phyloP scores from a whole-genome alignment of 2,888 invertebrate genomes.

The Drosophila niveifrons region DNA sequence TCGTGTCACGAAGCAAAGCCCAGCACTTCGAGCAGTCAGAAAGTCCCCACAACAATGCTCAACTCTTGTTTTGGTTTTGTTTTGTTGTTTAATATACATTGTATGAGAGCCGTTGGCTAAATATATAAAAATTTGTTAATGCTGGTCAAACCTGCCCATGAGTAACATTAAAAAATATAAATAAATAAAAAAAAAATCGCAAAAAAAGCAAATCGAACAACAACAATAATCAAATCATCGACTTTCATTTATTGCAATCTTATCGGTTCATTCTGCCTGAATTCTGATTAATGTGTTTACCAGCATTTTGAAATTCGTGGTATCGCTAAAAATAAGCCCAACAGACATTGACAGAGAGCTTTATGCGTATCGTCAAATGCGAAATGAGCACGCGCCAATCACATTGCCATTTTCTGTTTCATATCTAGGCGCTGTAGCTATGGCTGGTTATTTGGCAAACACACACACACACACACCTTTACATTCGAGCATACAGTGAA shows the following conservation, averaged over 20 bases:
- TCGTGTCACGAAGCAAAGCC: conserved; percentile 25
- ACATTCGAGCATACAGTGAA: neutral
- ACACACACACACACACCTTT: neutral
- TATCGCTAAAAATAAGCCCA: conserved; percentile 31
- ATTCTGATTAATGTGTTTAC: conserved; percentile 57
- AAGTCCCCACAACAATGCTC: conserved; percentile 7
- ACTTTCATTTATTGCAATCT: conserved; percentile 29
- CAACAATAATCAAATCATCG: conserved; percentile 2
- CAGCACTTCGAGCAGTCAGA: conserved; percentile 1
- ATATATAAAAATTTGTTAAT: conserved; percentile 43
- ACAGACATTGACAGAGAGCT: neutral
- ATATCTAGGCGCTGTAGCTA: conserved; percentile 9
- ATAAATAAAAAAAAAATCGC: neutral
- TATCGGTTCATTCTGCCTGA: conserved; percentile 14
- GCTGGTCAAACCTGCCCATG: conserved; percentile 42
- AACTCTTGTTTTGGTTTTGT: conserved; percentile 39
- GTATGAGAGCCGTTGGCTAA: conserved; percentile 50
- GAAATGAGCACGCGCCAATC: conserved; percentile 40
- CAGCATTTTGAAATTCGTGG: conserved; percentile 23
- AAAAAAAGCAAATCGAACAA: conserved; percentile 25
- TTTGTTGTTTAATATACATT: conserved; percentile 34
- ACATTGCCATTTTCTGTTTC: conserved; percentile 10
- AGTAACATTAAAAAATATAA: conserved; percentile 36
- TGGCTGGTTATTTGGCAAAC: neutral
- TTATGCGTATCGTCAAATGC: neutral